phyloP scores from a whole-genome alignment of 2,113 vertebrate genomes.

The Oreochromis tanganicae region DNA sequence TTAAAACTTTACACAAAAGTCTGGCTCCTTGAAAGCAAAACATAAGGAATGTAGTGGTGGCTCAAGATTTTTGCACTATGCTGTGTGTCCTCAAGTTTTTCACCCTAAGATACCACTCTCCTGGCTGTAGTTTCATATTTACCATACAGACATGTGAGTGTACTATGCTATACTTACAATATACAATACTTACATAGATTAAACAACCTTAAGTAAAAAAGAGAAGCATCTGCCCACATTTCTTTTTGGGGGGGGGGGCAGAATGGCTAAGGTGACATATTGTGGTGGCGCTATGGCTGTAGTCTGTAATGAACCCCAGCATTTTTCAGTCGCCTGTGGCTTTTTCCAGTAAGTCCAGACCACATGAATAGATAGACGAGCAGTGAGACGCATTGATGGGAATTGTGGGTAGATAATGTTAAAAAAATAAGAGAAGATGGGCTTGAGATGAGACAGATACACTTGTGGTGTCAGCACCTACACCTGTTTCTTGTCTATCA shows the following conservation, averaged over 20 bases:
- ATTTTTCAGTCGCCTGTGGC: constrained; percentile 31
- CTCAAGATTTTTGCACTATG: not conserved
- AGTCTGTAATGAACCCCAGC: constrained; percentile 43
- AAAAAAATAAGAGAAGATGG: not conserved
- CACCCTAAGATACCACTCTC: not conserved
- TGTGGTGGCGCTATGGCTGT: constrained; percentile 19
- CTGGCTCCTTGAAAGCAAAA: not conserved
- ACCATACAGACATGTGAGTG: not conserved
- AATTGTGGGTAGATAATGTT: not conserved
- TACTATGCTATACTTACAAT: not conserved
- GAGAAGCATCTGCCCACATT: not conserved
- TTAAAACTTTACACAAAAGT: not conserved
- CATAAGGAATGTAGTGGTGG: not conserved
- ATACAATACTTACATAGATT: not conserved
- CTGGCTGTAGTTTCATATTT: not conserved
- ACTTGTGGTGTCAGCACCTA: not conserved
- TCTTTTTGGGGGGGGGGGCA: not conserved
- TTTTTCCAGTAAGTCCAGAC: constrained; percentile 56
- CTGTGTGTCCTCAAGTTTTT: not conserved
- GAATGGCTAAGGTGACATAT: constrained; percentile 25
- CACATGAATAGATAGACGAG: constrained; percentile 17
- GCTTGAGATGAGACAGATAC: not conserved
- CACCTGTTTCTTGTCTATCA: not conserved
- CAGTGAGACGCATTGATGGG: not conserved
- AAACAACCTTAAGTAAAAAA: constrained; percentile 3